Conservation (phyloP, 2,113 vertebrate species). For the Baryphthengus martii region DNA sequence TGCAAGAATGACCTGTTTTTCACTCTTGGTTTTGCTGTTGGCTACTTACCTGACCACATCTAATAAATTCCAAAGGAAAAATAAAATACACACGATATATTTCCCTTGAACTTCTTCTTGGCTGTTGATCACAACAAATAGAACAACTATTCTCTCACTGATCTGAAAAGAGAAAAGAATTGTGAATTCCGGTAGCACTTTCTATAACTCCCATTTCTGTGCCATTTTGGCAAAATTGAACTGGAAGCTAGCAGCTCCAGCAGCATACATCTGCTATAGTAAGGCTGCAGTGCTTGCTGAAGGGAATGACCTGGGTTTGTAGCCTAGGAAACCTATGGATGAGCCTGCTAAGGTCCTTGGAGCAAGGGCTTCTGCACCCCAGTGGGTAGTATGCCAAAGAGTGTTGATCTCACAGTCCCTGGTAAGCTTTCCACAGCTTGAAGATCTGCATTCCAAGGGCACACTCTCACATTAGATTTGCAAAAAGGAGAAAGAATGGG, state of each 20-base stretch:
- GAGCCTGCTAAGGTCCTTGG: accelerated
- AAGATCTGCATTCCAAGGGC: neutral
- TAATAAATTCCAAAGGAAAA: conserved; percentile 90
- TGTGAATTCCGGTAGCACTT: neutral
- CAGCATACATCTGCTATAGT: neutral
- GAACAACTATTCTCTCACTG: conserved; percentile 84
- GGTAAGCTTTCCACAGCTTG: neutral
- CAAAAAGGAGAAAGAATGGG: neutral
- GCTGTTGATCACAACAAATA: conserved; percentile 85
- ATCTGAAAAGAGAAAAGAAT: conserved; percentile 76
- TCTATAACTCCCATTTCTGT: neutral
- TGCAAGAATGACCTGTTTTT: neutral
- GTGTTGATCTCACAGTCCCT: neutral
- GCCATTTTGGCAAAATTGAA: neutral
- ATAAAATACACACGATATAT: conserved; percentile 83
- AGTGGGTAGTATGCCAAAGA: neutral
- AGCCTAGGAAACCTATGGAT: neutral
- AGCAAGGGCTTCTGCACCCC: neutral
- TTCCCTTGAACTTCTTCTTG: conserved; percentile 91
- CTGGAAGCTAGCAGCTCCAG: neutral
- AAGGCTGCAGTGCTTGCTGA: neutral
- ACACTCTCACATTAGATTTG: neutral
- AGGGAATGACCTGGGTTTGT: neutral
- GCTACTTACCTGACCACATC: conserved; percentile 85
- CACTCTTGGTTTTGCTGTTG: neutral